Conservation (phyloP, 2,888 invertebrate species). For the Hybos culiciformis region DNA sequence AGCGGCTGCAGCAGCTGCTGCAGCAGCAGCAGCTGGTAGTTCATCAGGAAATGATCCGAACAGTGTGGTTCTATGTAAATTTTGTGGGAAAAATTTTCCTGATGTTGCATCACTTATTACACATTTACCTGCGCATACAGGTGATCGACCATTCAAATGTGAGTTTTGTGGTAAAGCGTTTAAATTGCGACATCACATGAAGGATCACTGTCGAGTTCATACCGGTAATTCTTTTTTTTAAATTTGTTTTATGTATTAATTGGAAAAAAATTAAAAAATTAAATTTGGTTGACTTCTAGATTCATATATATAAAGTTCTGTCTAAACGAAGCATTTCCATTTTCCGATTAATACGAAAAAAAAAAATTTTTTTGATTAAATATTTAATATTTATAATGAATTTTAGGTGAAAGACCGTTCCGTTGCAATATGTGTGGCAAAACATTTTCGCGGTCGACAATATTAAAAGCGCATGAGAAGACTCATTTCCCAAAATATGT, state of each 20-base stretch:
- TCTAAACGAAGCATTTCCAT: no score
- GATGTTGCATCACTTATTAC: slow-evolving; percentile 78
- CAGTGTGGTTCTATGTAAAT: slow-evolving; percentile 77
- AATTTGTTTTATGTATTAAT: no score
- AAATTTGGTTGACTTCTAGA: no score
- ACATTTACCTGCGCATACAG: slow-evolving; percentile 79
- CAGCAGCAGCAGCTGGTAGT: slow-evolving; percentile 22
- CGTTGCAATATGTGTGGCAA: slow-evolving; percentile 80
- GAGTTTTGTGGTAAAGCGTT: slow-evolving; percentile 90
- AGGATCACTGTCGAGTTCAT: slow-evolving; percentile 86
- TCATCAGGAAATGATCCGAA: slow-evolving; percentile 43
- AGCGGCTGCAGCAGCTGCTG: slow-evolving; percentile 27
- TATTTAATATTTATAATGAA: background rate
- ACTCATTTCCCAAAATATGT: slow-evolving; percentile 87
- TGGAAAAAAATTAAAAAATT: no score
- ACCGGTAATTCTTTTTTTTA: slow-evolving; percentile 49
- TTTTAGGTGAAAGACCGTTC: slow-evolving; percentile 70
- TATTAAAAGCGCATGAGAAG: slow-evolving; percentile 84
- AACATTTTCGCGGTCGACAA: slow-evolving; percentile 80
- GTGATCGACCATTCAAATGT: slow-evolving; percentile 83
- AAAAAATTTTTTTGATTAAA: no score
- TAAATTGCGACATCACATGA: slow-evolving; percentile 86
- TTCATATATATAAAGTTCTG: no score
- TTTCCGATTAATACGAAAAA: no score
- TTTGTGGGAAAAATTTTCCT: slow-evolving; percentile 84